Base-by-base conservation (phyloP, 2,888 invertebrate genomes). In the Phortica okadai region DNA sequence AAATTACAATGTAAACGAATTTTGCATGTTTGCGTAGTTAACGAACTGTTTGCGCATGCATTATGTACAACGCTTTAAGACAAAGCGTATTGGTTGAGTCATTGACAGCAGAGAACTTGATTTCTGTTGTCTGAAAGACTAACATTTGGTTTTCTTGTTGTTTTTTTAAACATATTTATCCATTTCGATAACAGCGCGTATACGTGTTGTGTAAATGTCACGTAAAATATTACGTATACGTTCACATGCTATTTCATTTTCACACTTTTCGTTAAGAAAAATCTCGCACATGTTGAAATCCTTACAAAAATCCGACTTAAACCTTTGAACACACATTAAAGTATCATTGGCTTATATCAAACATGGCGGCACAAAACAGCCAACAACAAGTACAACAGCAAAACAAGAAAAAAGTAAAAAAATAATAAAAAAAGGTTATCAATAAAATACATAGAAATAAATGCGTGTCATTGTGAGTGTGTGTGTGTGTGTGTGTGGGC, bases 191-290 rank as follows among this genome's bases (percentile, higher is more conserved):
- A 16, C 16, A 14, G 66, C 42, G n/a, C 42, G 42, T 66, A 14
- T 33, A 41, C 66, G 10, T 41, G 14, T 41, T 66, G 42, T 7
- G 66, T 66, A 41, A 41, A 66, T 66, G 66, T 66, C 66, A 66
- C 66, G 66, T 41, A 66, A 66, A 66, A 66, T 66, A 66, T 66
- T 66, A 41, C 42, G 66, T n/a, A 66, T 41, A 66, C 66, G 66
- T 14, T 42, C n/a, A 11, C 16, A 62, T 62, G 8, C 25, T 62
- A 16, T 25, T 16, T 62, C 16, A 21, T 62, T 62, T 50, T 50
- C 50, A 14, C 50, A 50, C 10, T 50, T 14, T 50, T 14, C 50
- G 14, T 11, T 11, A 33, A 11, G 14, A 41, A 42, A 66, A 66
- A 41, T 66, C 11, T 66, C 42, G 25, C 14, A 66, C 14, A 41